phyloP scores from a whole-genome alignment of 2,113 vertebrate genomes.

The Carassius auratus region DNA sequence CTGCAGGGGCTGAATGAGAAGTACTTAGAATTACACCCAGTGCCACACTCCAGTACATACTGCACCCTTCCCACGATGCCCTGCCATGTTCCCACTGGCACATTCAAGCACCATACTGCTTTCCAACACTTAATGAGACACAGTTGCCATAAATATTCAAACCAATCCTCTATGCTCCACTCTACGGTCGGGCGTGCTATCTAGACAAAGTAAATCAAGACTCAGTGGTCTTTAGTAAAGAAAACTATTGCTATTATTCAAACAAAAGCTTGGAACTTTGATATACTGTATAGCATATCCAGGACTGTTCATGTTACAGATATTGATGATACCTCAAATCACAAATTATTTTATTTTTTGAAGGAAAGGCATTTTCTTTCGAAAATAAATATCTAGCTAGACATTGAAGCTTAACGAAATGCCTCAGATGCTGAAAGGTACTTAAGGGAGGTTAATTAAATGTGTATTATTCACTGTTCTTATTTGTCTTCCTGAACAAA shows the following conservation, averaged over 20 bases:
- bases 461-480: no score
- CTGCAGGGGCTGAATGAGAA: constrained; percentile 40
- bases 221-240: neutral
- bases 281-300: no score
- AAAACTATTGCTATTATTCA: neutral
- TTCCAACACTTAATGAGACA: constrained; percentile 12
- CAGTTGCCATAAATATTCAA: constrained; percentile 33
- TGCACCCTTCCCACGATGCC: constrained; percentile 5
- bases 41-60: constrained; percentile 19
- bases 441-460: no score
- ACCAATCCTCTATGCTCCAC: neutral
- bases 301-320: neutral
- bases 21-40: constrained; percentile 30
- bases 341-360: neutral
- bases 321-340: neutral
- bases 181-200: neutral
- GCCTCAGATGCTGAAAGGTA: no score
- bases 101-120: neutral
- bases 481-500: no score
- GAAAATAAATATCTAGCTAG: neutral
- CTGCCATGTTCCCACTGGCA: constrained; percentile 15
- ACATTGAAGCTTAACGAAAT: no score
- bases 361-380: neutral
- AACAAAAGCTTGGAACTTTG: neutral
- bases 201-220: neutral